A percentile compares a stretch with the other conserved stretches of the same genome.
phyloP scores from a whole-genome alignment of 2,888 invertebrate species.

The Lottia scabra region DNA sequence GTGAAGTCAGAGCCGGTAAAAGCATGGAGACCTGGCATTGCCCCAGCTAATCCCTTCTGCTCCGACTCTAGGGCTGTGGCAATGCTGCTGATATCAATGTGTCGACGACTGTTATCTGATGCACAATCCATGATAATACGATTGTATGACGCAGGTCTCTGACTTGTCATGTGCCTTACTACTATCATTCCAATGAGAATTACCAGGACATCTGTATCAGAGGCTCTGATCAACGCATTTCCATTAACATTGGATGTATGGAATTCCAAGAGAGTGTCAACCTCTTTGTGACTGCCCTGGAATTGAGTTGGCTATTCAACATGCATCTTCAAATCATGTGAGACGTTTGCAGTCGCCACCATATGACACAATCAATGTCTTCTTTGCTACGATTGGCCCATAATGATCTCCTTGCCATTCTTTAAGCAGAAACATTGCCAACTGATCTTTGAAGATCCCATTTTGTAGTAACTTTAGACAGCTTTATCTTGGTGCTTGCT shows the following conservation, averaged over 20 bases:
- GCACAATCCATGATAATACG: not conserved
- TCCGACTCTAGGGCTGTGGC: not conserved
- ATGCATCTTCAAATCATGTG: not conserved
- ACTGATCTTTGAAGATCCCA: constrained; percentile 20
- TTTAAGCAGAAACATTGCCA: constrained; percentile 11
- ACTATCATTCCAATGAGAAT: constrained; percentile 21
- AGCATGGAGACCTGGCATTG: constrained; percentile 16
- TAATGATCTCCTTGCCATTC: constrained; percentile 20
- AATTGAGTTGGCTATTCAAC: constrained; percentile 11
- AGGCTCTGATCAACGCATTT: not conserved
- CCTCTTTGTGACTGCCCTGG: constrained; percentile 21
- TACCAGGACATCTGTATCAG: constrained; percentile 24
- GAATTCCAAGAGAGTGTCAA: constrained; percentile 18
- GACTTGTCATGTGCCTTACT: no score
- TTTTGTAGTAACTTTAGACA: constrained; percentile 7
- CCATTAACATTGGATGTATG: constrained; percentile 15
- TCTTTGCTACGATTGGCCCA: constrained; percentile 12
- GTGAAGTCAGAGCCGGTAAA: constrained; percentile 15
- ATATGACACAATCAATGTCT: not conserved
- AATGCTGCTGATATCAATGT: no score
- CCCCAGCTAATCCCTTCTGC: constrained; percentile 8
- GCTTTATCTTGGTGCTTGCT: constrained; percentile 13
- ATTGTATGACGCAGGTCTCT: no score
- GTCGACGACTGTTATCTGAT: not conserved
- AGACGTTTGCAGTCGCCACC: not conserved